These are phyloP conservation scores for Helobdella robusta DNA, from an alignment of 2,888 invertebrate genomes.

Conservation along the genomic window DNA sequence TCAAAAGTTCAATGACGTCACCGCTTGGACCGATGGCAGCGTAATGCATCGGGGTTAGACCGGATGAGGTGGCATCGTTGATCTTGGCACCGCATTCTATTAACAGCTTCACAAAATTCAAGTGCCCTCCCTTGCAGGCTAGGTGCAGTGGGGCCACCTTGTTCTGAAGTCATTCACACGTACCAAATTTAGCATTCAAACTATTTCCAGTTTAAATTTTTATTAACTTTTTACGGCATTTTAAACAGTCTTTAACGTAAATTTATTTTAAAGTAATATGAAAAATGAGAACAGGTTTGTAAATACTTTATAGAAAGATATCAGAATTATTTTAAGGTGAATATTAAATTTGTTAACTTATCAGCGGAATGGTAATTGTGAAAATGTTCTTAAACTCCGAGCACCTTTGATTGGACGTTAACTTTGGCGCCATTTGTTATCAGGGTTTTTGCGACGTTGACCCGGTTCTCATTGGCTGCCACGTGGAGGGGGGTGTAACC, in stretches of 20 bases:
- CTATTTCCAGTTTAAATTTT: too few species aligned
- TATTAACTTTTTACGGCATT: too few species aligned
- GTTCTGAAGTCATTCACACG: neutral
- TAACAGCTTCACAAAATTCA: slow-evolving; percentile 17
- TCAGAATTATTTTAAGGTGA: too few species aligned
- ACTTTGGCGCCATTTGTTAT: slow-evolving; percentile 15
- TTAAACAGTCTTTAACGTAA: too few species aligned
- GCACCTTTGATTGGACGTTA: slow-evolving; percentile 5
- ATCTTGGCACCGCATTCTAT: slow-evolving; percentile 22
- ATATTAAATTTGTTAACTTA: too few species aligned
- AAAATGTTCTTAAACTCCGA: too few species aligned
- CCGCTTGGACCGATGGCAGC: slow-evolving; percentile 83
- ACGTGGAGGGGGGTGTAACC: slow-evolving; percentile 27
- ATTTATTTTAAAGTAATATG: too few species aligned
- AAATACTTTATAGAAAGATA: too few species aligned
- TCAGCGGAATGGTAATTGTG: too few species aligned
- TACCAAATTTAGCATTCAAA: too few species aligned
- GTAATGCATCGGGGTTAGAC: slow-evolving; percentile 83
- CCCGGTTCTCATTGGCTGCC: slow-evolving; percentile 15
- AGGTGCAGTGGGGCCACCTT: slow-evolving; percentile 22
- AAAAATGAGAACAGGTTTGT: too few species aligned
- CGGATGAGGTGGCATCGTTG: slow-evolving; percentile 44
- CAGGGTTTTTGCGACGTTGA: slow-evolving; percentile 18
- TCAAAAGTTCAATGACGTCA: slow-evolving; percentile 72
- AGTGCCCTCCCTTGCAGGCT: slow-evolving; percentile 16